A percentile compares a stretch with the other conserved stretches of the same genome.
Conservation (phyloP, 2,888 invertebrate species). For the Spicauda simplicius region DNA sequence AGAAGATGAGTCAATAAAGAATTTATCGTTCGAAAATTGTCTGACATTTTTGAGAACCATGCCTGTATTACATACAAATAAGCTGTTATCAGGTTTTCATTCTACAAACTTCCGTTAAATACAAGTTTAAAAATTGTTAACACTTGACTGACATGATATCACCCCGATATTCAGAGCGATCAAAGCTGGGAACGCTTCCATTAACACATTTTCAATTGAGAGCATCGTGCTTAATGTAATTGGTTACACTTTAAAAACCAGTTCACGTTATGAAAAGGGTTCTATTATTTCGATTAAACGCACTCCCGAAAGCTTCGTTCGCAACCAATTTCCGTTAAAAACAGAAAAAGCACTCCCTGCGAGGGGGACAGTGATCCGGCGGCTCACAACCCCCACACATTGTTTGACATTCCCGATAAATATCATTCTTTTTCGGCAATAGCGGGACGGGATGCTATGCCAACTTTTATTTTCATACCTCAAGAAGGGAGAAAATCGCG, state of each 20-base stretch:
- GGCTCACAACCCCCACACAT: conserved; percentile 13
- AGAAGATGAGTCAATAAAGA: no score
- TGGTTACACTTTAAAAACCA: not conserved
- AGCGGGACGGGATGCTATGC: conserved; percentile 4
- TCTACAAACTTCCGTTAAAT: no score
- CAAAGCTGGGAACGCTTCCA: not conserved
- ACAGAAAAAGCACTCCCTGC: conserved; percentile 8
- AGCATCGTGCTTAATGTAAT: not conserved
- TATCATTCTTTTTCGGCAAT: conserved; percentile 20
- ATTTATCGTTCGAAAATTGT: no score
- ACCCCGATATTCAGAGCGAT: not conserved
- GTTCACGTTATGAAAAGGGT: conserved; percentile 2
- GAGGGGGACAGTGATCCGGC: not conserved
- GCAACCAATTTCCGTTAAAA: conserved; percentile 23
- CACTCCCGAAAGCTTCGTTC: conserved; percentile 12
- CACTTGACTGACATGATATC: not conserved
- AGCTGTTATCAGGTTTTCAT: no score
- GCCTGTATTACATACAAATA: no score
- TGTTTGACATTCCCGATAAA: conserved; percentile 29
- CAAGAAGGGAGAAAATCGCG: conserved; percentile 6
- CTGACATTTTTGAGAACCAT: no score
- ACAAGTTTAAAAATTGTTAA: not conserved
- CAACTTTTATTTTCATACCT: conserved; percentile 23
- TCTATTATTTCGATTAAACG: not conserved
- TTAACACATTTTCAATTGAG: not conserved